phyloP scores from a whole-genome alignment of 1,140 invertebrate species.

The Grapholita molesta region DNA sequence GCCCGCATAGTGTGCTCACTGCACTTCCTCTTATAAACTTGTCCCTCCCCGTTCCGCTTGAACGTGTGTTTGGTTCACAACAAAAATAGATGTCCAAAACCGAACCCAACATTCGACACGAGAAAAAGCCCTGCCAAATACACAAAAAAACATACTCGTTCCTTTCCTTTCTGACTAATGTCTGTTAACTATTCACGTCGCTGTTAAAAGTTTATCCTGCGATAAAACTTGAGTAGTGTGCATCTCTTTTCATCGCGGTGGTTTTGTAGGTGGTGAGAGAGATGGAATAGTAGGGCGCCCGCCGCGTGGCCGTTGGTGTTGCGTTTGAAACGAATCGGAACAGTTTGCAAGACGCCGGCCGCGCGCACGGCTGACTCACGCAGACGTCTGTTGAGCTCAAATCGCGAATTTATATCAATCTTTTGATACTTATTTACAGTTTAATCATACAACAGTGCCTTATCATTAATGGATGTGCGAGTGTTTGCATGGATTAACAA shows the following conservation, averaged over 20 bases:
- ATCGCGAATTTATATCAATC: slow-evolving; percentile 59
- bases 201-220: slow-evolving; percentile 69
- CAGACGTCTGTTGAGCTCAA: slow-evolving; percentile 67
- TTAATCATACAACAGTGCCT: slow-evolving; percentile 62
- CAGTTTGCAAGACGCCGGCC: slow-evolving; percentile 76
- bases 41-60: slow-evolving; percentile 32
- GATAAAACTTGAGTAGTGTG: slow-evolving; percentile 52
- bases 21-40: slow-evolving; percentile 33
- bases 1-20: slow-evolving; percentile 34
- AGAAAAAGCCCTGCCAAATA: slow-evolving; percentile 64
- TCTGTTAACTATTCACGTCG: slow-evolving; percentile 66
- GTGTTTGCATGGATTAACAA: slow-evolving; percentile 65
- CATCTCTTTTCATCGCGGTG: slow-evolving; percentile 47
- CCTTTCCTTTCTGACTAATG: slow-evolving; percentile 65
- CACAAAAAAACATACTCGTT: slow-evolving; percentile 62
- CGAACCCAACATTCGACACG: slow-evolving; percentile 40
- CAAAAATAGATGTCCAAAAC: slow-evolving; percentile 55
- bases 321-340: slow-evolving; percentile 62
- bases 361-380: slow-evolving; percentile 60
- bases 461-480: slow-evolving; percentile 67
- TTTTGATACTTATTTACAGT: slow-evolving; percentile 52
- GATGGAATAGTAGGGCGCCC: slow-evolving; percentile 65
- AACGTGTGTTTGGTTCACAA: slow-evolving; percentile 31
- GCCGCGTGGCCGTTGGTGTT: slow-evolving; percentile 69
- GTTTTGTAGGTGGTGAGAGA: slow-evolving; percentile 55